These are phyloP conservation scores for Illadopsis cleaveri DNA, from an alignment of 2,113 vertebrate species.

Conservation along the genomic window DNA sequence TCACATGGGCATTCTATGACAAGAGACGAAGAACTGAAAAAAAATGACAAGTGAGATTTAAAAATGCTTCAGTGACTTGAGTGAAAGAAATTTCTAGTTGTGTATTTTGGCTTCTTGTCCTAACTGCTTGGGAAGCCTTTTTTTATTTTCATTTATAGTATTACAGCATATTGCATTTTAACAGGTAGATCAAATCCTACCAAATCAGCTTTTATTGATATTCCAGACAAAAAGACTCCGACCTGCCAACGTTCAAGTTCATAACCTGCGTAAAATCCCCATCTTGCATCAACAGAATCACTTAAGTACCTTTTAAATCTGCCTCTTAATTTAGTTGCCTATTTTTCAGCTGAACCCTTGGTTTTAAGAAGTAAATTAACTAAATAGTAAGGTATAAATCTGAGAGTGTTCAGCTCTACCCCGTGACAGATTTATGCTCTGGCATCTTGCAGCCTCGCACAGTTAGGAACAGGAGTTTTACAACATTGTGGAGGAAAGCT, in stretches of 20 bases:
- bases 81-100: constrained; percentile 33
- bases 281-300: constrained; percentile 4
- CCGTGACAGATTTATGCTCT: constrained; percentile 48
- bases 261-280: constrained; percentile 5
- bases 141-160: neutral
- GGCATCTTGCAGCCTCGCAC: constrained; percentile 30
- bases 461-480: constrained; percentile 62
- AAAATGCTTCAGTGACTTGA: constrained; percentile 30
- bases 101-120: constrained; percentile 14
- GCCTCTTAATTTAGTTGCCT: constrained; percentile 42
- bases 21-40: constrained; percentile 37
- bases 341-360: constrained; percentile 37
- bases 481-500: constrained; percentile 43
- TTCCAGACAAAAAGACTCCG: constrained; percentile 2
- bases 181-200: constrained; percentile 29
- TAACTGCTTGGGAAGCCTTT: neutral
- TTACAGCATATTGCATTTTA: neutral
- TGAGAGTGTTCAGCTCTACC: constrained; percentile 36
- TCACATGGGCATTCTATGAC: constrained; percentile 41
- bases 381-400: constrained; percentile 59
- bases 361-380: constrained; percentile 65
- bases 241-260: neutral
- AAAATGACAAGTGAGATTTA: constrained; percentile 41
- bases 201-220: constrained; percentile 17
- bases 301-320: constrained; percentile 57